Evolutionary conservation across 2,888 invertebrate species (phyloP).

Genomic region (Megamerina dolium): DNA sequence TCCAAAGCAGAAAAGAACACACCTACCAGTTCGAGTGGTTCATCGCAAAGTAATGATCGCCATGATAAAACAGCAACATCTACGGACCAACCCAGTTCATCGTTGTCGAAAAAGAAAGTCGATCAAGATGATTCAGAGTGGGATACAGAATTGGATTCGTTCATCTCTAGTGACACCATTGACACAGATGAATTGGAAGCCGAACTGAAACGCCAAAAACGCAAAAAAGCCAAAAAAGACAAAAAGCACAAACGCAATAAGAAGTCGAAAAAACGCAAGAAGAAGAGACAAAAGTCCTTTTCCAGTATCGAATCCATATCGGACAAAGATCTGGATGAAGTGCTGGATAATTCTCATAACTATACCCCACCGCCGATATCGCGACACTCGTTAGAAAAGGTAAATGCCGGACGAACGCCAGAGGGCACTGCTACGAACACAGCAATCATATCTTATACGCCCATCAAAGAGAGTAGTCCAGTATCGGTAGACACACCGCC

Average conservation of each 20-base stretch:
- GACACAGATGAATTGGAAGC: conserved; percentile 53
- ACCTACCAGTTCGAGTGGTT: background rate
- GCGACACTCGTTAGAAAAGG: conserved; percentile 6
- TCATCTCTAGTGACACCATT: conserved; percentile 34
- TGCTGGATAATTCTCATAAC: conserved; percentile 27
- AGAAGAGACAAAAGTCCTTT: conserved; percentile 61
- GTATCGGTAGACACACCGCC: conserved; percentile 45
- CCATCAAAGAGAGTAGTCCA: conserved; percentile 43
- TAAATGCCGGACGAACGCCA: conserved; percentile 25
- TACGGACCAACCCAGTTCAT: conserved; percentile 15
- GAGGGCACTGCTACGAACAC: conserved; percentile 29
- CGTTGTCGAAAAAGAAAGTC: conserved; percentile 21
- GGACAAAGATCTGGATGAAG: conserved; percentile 50
- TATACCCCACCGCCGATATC: conserved; percentile 42
- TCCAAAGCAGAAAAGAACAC: conserved; percentile 7
- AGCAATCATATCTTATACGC: conserved; percentile 27
- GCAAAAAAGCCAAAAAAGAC: conserved; percentile 47
- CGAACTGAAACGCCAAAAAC: conserved; percentile 54
- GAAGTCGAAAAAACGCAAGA: conserved; percentile 63
- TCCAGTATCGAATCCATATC: conserved; percentile 63
- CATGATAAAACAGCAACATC: conserved; percentile 14
- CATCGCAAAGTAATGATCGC: background rate
- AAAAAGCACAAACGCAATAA: conserved; percentile 72
- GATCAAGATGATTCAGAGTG: conserved; percentile 36
- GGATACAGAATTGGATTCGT: conserved; percentile 31